phyloP scores from a whole-genome alignment of 2,888 invertebrate species.

The Stenurella melanura region DNA sequence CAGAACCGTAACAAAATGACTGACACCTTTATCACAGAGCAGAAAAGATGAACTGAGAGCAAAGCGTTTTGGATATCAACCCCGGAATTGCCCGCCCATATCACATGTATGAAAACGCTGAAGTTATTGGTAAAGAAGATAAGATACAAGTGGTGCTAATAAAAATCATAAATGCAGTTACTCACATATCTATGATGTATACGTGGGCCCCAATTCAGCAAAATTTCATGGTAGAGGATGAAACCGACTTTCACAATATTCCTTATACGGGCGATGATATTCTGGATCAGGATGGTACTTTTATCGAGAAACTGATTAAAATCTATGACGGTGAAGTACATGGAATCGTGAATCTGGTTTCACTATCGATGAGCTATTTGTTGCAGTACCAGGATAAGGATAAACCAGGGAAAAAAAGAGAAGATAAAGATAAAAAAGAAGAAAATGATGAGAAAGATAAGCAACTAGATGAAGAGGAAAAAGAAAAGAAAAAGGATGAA shows the following conservation, averaged over 20 bases:
- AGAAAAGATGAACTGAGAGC: constrained; percentile 78
- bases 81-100: constrained; percentile 85
- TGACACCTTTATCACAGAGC: constrained; percentile 76
- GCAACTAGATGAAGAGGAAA: constrained; percentile 61
- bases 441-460: constrained; percentile 66
- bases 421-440: constrained; percentile 67
- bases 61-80: constrained; percentile 85
- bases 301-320: constrained; percentile 97
- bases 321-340: constrained; percentile 99
- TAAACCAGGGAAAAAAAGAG: constrained; percentile 75
- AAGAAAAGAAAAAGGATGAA: constrained; percentile 63
- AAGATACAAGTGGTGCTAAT: no score
- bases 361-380: constrained; percentile 95
- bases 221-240: constrained; percentile 98
- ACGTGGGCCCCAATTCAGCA: constrained; percentile 98
- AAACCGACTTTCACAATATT: constrained; percentile 97
- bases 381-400: constrained; percentile 82
- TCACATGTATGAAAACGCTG: constrained; percentile 91
- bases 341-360: constrained; percentile 92
- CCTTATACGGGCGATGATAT: constrained; percentile 99
- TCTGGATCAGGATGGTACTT: constrained; percentile 94
- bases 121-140: constrained; percentile 85
- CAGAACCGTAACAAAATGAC: constrained; percentile 84
- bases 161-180: no score
- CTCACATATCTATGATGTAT: constrained; percentile 96